Conservation (phyloP, 1,140 invertebrate species). For the Cheumatopsyche charites region DNA sequence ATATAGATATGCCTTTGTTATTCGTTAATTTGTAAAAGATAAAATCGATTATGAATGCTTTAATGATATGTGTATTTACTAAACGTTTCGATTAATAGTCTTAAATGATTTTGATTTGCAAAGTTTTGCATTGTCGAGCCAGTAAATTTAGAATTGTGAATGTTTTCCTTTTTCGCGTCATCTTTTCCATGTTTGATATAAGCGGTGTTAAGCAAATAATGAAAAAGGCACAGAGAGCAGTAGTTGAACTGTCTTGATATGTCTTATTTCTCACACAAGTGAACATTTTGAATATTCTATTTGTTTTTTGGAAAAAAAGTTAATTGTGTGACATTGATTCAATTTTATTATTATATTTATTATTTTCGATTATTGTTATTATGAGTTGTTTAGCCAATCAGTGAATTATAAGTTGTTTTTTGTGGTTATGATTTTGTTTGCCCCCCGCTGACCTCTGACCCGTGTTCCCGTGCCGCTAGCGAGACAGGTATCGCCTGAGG, state of each 20-base stretch:
- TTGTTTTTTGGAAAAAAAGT: constrained; percentile 37
- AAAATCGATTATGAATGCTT: no score
- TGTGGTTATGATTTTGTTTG: constrained; percentile 51
- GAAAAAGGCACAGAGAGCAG: constrained; percentile 39
- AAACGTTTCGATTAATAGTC: background rate
- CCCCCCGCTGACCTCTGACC: constrained; percentile 63
- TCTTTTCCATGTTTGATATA: background rate
- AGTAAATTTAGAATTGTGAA: no score
- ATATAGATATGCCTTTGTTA: no score
- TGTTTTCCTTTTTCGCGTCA: background rate
- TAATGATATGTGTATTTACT: background rate
- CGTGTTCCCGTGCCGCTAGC: constrained; percentile 69
- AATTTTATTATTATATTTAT: constrained; percentile 45
- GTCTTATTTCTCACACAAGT: constrained; percentile 46
- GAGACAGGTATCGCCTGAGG: constrained; percentile 92
- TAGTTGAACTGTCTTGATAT: constrained; percentile 49
- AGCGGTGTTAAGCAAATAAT: background rate
- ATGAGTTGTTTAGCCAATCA: constrained; percentile 48
- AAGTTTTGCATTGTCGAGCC: no score
- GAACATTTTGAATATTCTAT: constrained; percentile 43
- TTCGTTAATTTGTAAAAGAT: no score
- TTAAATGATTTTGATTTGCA: no score
- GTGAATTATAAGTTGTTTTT: constrained; percentile 48
- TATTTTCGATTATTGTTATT: constrained; percentile 49
- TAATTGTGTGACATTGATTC: constrained; percentile 46